phyloP scores from a whole-genome alignment of 1,140 invertebrate genomes.

The Scaptomyza graminum region DNA sequence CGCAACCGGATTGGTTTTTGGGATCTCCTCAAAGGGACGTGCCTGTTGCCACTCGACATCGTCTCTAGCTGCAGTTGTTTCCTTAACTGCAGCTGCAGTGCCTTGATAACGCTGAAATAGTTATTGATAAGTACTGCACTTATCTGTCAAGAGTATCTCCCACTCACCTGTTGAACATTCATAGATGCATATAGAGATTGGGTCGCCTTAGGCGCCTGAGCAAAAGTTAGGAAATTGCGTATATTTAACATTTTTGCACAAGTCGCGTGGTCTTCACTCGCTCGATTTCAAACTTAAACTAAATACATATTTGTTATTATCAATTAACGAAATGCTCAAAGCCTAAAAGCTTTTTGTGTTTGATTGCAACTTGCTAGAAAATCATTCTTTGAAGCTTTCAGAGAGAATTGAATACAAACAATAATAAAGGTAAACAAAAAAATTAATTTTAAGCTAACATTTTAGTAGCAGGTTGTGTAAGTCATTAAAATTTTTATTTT shows the following conservation, averaged over 20 bases:
- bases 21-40: constrained; percentile 51
- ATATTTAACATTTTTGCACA: constrained; percentile 55
- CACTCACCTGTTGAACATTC: constrained; percentile 21
- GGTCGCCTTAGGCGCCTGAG: constrained; percentile 30
- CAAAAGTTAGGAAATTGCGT: constrained; percentile 34
- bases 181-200: constrained; percentile 12
- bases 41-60: constrained; percentile 51
- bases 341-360: constrained; percentile 5
- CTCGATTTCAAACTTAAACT: constrained; percentile 35
- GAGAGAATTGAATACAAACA: neutral
- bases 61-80: constrained; percentile 1
- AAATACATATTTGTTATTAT: constrained; percentile 23
- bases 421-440: constrained; percentile 1
- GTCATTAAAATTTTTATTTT: no score
- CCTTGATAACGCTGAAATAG: constrained; percentile 53
- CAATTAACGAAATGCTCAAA: neutral
- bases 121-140: neutral
- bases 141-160: neutral
- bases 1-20: constrained; percentile 4
- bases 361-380: neutral
- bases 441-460: no score
- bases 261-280: constrained; percentile 11
- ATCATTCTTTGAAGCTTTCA: neutral
- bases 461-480: no score
- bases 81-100: constrained; percentile 33